Conservation (phyloP, 2,797 vertebrate genomes). For the Nannoperca obscura region DNA sequence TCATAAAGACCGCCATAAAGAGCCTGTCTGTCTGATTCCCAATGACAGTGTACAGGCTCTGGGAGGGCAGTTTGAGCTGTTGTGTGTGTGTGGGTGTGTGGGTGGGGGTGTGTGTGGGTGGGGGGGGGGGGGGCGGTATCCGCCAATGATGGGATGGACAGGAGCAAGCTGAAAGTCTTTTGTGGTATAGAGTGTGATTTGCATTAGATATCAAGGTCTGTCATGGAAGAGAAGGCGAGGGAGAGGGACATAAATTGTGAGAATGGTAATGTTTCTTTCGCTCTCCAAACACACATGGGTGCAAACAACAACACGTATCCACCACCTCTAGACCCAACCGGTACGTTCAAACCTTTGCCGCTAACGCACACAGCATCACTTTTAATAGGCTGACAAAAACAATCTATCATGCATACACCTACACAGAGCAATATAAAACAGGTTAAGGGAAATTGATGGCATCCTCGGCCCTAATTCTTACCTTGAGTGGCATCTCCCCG, state of each 20-base stretch:
- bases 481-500: conserved; percentile 86
- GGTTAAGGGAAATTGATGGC: conserved; percentile 96
- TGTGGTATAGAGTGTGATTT: conserved; percentile 64
- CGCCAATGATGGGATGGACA: conserved; percentile 63
- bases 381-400: conserved; percentile 96
- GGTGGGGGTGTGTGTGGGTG: conserved; percentile 44
- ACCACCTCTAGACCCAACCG: conserved; percentile 6
- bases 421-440: conserved; percentile 90
- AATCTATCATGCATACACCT: conserved; percentile 91
- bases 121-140: conserved; percentile 46
- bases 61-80: conserved; percentile 71
- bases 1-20: conserved; percentile 78
- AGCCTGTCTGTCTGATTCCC: conserved; percentile 80
- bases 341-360: conserved; percentile 74
- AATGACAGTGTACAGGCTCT: conserved; percentile 72
- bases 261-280: conserved; percentile 27
- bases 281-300: conserved; percentile 36
- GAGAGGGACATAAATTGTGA: conserved; percentile 56
- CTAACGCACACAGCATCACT: conserved; percentile 82
- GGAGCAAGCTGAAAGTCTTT: conserved; percentile 68
- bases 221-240: conserved; percentile 39
- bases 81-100: no score
- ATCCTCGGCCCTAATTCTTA: conserved; percentile 92
- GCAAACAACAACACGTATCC: conserved; percentile 23
- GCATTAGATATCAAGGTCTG: conserved; percentile 66